Conservation (phyloP, 1,140 invertebrate genomes). For the Drosophila erecta region DNA sequence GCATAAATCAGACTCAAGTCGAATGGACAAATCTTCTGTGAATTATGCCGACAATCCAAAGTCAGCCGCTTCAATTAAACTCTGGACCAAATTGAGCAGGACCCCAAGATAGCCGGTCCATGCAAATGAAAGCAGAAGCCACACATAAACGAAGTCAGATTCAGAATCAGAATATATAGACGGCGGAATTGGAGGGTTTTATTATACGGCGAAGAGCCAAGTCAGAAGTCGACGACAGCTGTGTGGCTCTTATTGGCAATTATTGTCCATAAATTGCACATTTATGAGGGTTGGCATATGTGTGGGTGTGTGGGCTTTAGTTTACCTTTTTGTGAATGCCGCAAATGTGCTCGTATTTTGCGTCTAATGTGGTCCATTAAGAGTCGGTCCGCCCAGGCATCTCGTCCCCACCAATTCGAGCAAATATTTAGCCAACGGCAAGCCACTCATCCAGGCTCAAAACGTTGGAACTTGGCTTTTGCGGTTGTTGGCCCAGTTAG, state of each 20-base stretch:
- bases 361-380: constrained; percentile 77
- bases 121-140: constrained; percentile 62
- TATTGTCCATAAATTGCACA: constrained; percentile 81
- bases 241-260: constrained; percentile 77
- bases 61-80: constrained; percentile 6
- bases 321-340: constrained; percentile 71
- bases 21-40: constrained; percentile 16
- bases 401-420: constrained; percentile 16
- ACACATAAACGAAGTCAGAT: constrained; percentile 41
- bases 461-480: constrained; percentile 49
- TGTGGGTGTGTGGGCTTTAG: constrained; percentile 22
- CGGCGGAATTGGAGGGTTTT: constrained; percentile 36
- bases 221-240: constrained; percentile 62
- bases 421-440: constrained; percentile 73
- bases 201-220: constrained; percentile 27
- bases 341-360: constrained; percentile 75
- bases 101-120: constrained; percentile 28
- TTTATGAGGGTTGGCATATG: constrained; percentile 53
- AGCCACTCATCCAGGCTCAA: constrained; percentile 50
- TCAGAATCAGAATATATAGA: constrained; percentile 25
- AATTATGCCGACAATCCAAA: constrained; percentile 21
- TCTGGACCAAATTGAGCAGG: constrained; percentile 32
- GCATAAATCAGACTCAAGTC: constrained; percentile 27
- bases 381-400: constrained; percentile 17
- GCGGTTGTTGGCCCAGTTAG: constrained; percentile 30